Base-by-base conservation (phyloP, 2,797 vertebrate species). In the Tragopan temminckii region DNA sequence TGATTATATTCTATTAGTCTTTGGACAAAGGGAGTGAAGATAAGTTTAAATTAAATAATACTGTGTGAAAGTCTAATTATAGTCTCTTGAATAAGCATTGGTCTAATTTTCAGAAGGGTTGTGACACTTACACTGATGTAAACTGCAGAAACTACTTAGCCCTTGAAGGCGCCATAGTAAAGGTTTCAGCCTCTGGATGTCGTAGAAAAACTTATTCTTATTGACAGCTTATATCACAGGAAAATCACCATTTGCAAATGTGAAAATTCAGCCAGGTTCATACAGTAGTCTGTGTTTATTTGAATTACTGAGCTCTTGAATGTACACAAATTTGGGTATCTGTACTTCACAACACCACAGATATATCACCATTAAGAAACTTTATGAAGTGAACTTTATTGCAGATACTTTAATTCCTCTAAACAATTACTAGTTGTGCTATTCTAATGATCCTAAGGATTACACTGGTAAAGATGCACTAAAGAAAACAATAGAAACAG, bases 21-120 rank as follows among this genome's bases (percentile, higher is more conserved):
- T 91, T 88, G 80, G 82, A 84, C 83, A 90, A 94, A 92, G 83
- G 57, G 52, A 86, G n/a, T 70, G 40, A 57, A 75, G 79, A 75
- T 76, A 90, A 85, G 77, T 76, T 87, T 62, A 89, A 95, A 94
- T 84, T 90, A 82, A 95, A 93, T 94, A 93, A 84, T 40, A 16
- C 42, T 3, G 2, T 71, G 13, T 20, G 52, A 72, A 93, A 80
- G 58, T 82, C 72, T 87, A 71, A 80, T 35, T 27, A 46, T 80
- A 48, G 50, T 71, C 33, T 89, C 79, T 83, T 87, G 67, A 92
- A 80, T 85, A 90, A 80, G 43, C 63, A 52, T n/a, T 94, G 69
- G 88, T 89, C 50, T 78, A 63, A 90, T 94, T 90, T 95, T 66
- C 46, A 59, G 80, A 83, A 69, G 33, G 17, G 14, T 57, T 89